Evolutionary conservation across 2,797 vertebrate genomes (phyloP).

Genomic region (Danio aesculapii): DNA sequence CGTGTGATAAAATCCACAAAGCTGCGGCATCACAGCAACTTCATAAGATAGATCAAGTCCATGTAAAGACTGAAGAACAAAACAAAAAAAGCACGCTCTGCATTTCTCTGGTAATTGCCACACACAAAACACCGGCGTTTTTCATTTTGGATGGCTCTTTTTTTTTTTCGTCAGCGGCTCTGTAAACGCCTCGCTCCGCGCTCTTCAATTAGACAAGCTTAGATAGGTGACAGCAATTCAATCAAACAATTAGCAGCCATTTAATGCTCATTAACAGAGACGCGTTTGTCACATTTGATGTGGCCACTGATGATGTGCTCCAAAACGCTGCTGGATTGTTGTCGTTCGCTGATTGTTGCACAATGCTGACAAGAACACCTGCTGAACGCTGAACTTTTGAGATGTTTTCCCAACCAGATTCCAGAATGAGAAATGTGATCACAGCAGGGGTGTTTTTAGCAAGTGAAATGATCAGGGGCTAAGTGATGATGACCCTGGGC

Average conservation of each 20-base stretch:
- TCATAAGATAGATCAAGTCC: conserved; percentile 23
- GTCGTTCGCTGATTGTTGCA: conserved; percentile 68
- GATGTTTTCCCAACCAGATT: not conserved
- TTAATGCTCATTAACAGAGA: conserved; percentile 80
- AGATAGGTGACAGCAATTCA: conserved; percentile 81
- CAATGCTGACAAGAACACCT: conserved; percentile 6
- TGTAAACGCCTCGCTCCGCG: conserved; percentile 44
- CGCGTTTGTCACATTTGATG: conserved; percentile 80
- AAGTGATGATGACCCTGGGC: too few relatives aligned
- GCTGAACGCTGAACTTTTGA: not conserved
- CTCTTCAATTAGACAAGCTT: conserved; percentile 74
- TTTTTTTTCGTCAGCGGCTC: conserved; percentile 10
- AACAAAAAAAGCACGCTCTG: not conserved
- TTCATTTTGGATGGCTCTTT: conserved; percentile 40
- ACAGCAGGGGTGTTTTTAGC: too few relatives aligned
- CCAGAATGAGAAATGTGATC: not conserved
- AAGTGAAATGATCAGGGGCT: too few relatives aligned
- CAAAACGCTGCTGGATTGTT: conserved; percentile 65
- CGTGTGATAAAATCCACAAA: conserved; percentile 52
- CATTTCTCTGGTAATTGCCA: conserved; percentile 44
- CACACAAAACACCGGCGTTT: conserved; percentile 6
- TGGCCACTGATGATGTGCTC: conserved; percentile 72
- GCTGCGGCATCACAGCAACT: conserved; percentile 29
- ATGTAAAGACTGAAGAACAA: conserved; percentile 36
- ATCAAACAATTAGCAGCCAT: conserved; percentile 82